These are phyloP conservation scores for Thunnus maccoyii DNA, from an alignment of 2,113 vertebrate genomes.

Conservation along the genomic window DNA sequence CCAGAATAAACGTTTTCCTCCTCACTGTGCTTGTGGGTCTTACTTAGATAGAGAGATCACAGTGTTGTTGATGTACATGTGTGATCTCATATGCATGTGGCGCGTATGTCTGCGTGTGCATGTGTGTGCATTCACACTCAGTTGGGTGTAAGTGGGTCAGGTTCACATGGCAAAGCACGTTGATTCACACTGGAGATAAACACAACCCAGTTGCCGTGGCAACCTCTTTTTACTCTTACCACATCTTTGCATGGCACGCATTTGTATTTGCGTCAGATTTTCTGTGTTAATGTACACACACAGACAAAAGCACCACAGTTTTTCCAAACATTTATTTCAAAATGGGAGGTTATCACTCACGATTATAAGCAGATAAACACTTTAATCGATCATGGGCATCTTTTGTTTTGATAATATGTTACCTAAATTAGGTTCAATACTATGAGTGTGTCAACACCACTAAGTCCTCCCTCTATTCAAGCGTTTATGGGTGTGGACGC, in stretches of 20 bases:
- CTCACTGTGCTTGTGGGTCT: constrained; percentile 3
- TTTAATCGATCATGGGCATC: constrained; percentile 3
- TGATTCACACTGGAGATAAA: constrained; percentile 66
- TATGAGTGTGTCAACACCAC: constrained; percentile 32
- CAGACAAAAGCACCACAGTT: not conserved
- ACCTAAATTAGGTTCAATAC: constrained; percentile 6
- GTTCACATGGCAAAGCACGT: constrained; percentile 63
- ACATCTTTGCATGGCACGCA: constrained; percentile 51
- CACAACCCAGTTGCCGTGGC: constrained; percentile 58
- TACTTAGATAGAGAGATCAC: constrained; percentile 38
- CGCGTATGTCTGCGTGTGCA: not conserved
- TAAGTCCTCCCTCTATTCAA: constrained; percentile 46
- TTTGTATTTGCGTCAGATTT: constrained; percentile 57
- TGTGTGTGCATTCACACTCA: constrained; percentile 41
- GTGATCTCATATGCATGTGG: constrained; percentile 37
- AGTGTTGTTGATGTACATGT: constrained; percentile 5
- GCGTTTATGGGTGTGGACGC: constrained; percentile 51
- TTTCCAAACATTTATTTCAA: not conserved
- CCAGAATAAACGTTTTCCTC: constrained; percentile 24
- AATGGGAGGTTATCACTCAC: not conserved
- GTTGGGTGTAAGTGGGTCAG: constrained; percentile 69
- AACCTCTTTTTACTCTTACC: constrained; percentile 41
- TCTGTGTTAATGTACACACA: constrained; percentile 15
- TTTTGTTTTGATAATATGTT: constrained; percentile 24
- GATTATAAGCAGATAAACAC: not conserved